Evolutionary conservation across 2,113 vertebrate genomes (phyloP).

Genomic region (Melospiza melodia): DNA sequence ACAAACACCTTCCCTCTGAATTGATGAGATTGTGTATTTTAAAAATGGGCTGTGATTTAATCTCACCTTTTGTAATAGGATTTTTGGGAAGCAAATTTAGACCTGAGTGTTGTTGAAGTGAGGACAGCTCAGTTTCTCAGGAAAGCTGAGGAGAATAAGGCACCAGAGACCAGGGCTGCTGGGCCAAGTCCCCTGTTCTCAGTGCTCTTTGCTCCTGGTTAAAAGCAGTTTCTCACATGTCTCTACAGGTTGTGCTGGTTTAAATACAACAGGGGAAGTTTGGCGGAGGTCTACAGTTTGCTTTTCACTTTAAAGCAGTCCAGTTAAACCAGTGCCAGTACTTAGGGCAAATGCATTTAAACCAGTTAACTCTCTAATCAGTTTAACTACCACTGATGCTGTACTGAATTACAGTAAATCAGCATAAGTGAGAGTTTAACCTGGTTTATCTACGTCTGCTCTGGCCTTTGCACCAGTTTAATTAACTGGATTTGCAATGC

Average conservation of each 20-base stretch:
- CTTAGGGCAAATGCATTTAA: slow-evolving; percentile 8
- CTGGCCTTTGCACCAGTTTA: slow-evolving; percentile 31
- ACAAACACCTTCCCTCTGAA: slow-evolving; percentile 2
- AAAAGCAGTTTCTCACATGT: not conserved
- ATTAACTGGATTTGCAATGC: not conserved
- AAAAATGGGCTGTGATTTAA: slow-evolving; percentile 14
- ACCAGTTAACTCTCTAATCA: slow-evolving; percentile 28
- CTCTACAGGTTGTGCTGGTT: not conserved
- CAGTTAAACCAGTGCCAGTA: not conserved
- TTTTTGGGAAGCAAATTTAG: slow-evolving; percentile 73
- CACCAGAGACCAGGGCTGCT: not conserved
- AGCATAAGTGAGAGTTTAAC: slow-evolving; percentile 54
- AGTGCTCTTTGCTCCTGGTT: not conserved
- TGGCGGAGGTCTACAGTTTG: not conserved
- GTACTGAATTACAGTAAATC: not conserved
- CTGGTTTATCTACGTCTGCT: not conserved
- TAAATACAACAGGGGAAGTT: not conserved
- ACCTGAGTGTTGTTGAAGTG: slow-evolving; percentile 69
- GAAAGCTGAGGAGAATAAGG: slow-evolving; percentile 67
- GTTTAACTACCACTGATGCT: slow-evolving; percentile 15
- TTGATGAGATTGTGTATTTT: not conserved
- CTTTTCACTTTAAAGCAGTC: slow-evolving; percentile 4
- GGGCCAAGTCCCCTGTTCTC: not conserved
- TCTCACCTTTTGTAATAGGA: slow-evolving; percentile 66
- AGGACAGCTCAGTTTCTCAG: slow-evolving; percentile 61